phyloP scores from a whole-genome alignment of 2,113 vertebrate species.

The Carassius auratus region DNA sequence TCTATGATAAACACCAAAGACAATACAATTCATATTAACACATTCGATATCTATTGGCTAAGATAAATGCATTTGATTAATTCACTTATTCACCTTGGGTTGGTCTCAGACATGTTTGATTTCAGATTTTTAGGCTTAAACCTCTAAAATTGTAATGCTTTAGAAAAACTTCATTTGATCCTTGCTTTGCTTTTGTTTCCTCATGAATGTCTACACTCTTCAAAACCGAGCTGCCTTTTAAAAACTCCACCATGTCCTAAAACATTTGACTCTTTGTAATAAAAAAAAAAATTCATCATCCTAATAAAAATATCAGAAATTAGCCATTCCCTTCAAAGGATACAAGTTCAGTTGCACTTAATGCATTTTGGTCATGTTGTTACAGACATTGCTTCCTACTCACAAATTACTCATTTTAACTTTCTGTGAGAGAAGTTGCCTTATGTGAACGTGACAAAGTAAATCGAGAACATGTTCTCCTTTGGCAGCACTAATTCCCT shows the following conservation, averaged over 20 bases:
- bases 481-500: conserved; percentile 32
- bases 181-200: conserved; percentile 15
- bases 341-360: background rate
- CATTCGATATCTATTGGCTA: background rate
- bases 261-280: background rate
- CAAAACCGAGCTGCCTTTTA: conserved; percentile 15
- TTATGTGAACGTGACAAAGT: background rate
- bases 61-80: conserved; percentile 3
- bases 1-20: conserved; percentile 7
- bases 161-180: background rate
- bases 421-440: background rate
- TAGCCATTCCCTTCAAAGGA: background rate
- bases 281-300: background rate
- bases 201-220: conserved; percentile 17
- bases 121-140: background rate
- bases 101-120: conserved; percentile 15
- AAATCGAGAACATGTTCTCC: background rate
- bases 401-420: background rate
- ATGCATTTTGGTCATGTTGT: background rate
- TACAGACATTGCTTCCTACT: background rate
- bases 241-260: background rate
- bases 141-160: background rate
- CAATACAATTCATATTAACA: conserved; percentile 9
- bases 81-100: conserved; percentile 30
- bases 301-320: background rate